These are phyloP conservation scores for Galagoides demidoff DNA, from an alignment of 2,797 vertebrate species.

Conservation along the genomic window DNA sequence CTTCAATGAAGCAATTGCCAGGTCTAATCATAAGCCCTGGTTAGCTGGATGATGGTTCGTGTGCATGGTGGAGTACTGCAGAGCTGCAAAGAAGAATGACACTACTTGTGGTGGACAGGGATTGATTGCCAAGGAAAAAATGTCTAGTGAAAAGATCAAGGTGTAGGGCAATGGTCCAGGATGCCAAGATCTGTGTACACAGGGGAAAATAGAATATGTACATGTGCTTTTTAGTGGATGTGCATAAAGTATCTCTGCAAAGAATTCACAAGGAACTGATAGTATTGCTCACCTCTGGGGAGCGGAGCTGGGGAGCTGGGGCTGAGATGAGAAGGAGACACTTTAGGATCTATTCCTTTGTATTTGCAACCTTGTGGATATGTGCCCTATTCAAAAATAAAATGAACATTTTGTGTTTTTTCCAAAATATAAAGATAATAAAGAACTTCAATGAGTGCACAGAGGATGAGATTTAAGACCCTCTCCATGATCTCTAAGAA, in stretches of 20 bases:
- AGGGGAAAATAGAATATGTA: neutral
- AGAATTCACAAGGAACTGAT: neutral
- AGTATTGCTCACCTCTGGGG: neutral
- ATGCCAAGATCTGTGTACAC: too few relatives aligned
- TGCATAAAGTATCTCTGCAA: neutral
- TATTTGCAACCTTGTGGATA: neutral
- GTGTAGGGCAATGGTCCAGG: neutral
- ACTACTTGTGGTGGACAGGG: rapidly evolving
- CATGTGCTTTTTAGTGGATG: neutral
- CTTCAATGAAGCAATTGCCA: neutral
- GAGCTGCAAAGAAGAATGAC: neutral
- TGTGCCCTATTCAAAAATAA: neutral
- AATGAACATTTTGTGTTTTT: neutral
- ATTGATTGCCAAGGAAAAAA: neutral
- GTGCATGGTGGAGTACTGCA: rapidly evolving
- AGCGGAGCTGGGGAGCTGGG: neutral
- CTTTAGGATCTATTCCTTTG: neutral
- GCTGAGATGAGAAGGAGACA: neutral
- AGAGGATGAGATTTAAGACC: neutral
- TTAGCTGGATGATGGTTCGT: neutral
- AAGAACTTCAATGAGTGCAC: neutral
- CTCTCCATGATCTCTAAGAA: neutral
- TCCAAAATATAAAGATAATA: neutral
- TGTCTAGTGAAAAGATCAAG: neutral
- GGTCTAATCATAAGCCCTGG: too few relatives aligned